A percentile compares a stretch with the other conserved stretches of the same genome.
Conservation (phyloP, 1,140 invertebrate genomes). For the Drosophila lini region DNA sequence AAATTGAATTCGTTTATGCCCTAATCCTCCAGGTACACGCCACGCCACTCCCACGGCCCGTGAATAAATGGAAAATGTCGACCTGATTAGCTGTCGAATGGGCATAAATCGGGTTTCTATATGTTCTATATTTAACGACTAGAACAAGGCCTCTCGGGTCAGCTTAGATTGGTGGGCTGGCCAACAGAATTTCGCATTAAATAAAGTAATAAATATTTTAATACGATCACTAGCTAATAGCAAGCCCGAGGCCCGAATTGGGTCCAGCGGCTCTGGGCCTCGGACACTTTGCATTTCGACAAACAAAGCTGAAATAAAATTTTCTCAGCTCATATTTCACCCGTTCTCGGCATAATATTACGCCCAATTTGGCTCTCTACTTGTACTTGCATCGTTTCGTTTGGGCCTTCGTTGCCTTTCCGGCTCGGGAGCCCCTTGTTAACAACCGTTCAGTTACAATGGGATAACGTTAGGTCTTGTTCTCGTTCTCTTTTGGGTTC, state of each 20-base stretch:
- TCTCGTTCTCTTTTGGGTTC: conserved; percentile 39
- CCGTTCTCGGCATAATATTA: conserved; percentile 73
- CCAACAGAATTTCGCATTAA: conserved; percentile 29
- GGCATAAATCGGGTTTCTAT: conserved; percentile 24
- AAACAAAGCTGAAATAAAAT: conserved; percentile 74
- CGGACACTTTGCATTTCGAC: conserved; percentile 41
- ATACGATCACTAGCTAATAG: conserved; percentile 26
- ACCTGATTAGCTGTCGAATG: conserved; percentile 35
- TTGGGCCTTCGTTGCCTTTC: conserved; percentile 33
- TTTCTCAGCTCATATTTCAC: conserved; percentile 81
- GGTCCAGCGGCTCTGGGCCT: not conserved
- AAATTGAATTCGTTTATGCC: conserved; percentile 37
- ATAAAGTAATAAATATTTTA: conserved; percentile 38
- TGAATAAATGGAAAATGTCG: conserved; percentile 13
- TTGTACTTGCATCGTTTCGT: conserved; percentile 51
- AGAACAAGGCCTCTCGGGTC: not conserved
- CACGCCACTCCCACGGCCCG: conserved; percentile 6
- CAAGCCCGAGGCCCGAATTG: conserved; percentile 2
- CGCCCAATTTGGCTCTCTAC: conserved; percentile 72
- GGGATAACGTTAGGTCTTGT: conserved; percentile 71
- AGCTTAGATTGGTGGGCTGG: conserved; percentile 6
- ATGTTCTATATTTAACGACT: conserved; percentile 24
- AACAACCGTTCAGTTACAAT: conserved; percentile 76
- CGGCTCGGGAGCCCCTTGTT: conserved; percentile 69
- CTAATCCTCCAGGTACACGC: not conserved